Base-by-base conservation (phyloP, 2,888 invertebrate species). In the Scelioninae gen. 1 region DNA sequence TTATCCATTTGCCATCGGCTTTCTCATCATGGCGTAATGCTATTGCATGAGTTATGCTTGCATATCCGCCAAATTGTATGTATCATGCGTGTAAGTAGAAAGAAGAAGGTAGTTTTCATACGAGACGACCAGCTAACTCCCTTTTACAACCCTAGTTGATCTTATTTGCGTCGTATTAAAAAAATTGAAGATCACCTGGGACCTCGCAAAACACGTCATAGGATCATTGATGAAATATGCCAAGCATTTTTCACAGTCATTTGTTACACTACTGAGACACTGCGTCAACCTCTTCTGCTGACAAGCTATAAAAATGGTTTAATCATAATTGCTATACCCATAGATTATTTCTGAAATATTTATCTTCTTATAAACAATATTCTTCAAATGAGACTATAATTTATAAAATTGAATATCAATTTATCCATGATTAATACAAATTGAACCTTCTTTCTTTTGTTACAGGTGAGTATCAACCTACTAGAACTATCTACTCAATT, bases 111-210 rank as follows among this genome's bases (percentile, higher is more conserved):
- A 38, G 72, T 66, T 77, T 80, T 55, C 79, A 32, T 62, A 47
- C 15, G 45, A 55, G 69, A 55, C 55, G 62, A 23, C 43, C 47
- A 65, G 76, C 56, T 77, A 84, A 81, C 83, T 78, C 60, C 62
- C 71, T 75, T 85, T 85, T 85, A 85, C 69, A 69, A 69, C 81
- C 83, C 63, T 9, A 53, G 47, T 63, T 74, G 83, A 83, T 83
- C 77, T 80, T 71, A 60, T 79, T 84, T 72, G 68, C 77, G 60
- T 84, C 77, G 74, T 71, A 75, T 80, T 76, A 79, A 84, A 80
- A 74, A 77, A 77, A 82, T 82, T 82, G 74, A n/a, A 65, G 60
- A 77, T 84, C 82, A 84, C 79, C 84, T 82, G 84, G 77, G 80
- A 63, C 77, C 82, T 62, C 23, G 55, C 47, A 2, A 40, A 82